These are phyloP conservation scores for Anadara kagoshimensis DNA, from an alignment of 1,140 invertebrate genomes.

Conservation along the genomic window DNA sequence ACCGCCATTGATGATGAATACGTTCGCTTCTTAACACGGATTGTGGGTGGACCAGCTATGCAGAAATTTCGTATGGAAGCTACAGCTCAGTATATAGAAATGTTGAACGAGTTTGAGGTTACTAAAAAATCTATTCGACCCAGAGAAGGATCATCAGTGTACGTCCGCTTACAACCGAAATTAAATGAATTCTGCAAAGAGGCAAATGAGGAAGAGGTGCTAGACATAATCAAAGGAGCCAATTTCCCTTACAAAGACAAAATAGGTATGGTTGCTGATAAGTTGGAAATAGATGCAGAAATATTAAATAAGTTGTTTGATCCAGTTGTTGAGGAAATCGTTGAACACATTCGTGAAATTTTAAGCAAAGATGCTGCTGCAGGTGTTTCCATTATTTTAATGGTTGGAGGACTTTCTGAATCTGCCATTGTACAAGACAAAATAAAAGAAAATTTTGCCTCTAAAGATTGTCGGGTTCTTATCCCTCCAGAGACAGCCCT, in stretches of 20 bases:
- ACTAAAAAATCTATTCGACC: constrained; percentile 12
- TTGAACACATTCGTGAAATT: constrained; percentile 3
- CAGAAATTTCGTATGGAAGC: constrained; percentile 3
- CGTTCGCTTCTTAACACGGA: not conserved
- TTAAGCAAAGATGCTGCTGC: not conserved
- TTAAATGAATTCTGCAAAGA: constrained; percentile 34
- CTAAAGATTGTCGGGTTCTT: not conserved
- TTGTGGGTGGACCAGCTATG: constrained; percentile 9
- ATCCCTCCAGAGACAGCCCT: constrained; percentile 21
- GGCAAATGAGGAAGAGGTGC: constrained; percentile 13
- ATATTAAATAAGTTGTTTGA: constrained; percentile 19
- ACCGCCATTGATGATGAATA: constrained; percentile 16
- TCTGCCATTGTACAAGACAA: constrained; percentile 19
- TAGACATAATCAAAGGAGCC: constrained; percentile 12
- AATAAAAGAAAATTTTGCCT: constrained; percentile 6
- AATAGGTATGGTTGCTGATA: constrained; percentile 20
- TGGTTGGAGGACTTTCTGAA: constrained; percentile 37
- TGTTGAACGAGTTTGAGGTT: constrained; percentile 23
- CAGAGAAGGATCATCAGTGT: constrained; percentile 5
- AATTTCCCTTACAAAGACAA: not conserved
- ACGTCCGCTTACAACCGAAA: constrained; percentile 4
- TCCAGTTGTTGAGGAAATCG: constrained; percentile 9
- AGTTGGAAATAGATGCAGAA: constrained; percentile 23
- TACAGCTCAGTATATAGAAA: constrained; percentile 14
- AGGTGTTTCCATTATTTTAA: constrained; percentile 17